These are phyloP conservation scores for Pachycephala philippinensis DNA, from an alignment of 2,113 vertebrate genomes.

Conservation along the genomic window DNA sequence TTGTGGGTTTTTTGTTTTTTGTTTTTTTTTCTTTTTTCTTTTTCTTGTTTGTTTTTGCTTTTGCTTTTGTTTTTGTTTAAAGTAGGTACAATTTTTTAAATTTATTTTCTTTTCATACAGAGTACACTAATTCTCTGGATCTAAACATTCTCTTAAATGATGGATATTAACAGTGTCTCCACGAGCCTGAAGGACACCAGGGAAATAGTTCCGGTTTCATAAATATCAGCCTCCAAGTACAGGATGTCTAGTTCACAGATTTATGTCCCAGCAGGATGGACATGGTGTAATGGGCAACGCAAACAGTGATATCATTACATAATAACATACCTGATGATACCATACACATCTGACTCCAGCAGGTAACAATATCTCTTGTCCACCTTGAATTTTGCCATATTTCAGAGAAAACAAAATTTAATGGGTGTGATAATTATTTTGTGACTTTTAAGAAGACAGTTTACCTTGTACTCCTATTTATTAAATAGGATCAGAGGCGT, in stretches of 20 bases:
- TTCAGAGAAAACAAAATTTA: background rate
- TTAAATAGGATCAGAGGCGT: background rate
- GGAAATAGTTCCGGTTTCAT: background rate
- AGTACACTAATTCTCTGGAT: background rate
- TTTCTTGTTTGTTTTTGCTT: background rate
- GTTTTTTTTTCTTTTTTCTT: too few relatives aligned
- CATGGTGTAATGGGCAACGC: background rate
- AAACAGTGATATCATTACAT: background rate
- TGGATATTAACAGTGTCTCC: background rate
- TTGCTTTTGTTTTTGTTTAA: background rate
- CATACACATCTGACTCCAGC: background rate
- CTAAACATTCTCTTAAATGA: background rate
- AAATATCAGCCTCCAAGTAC: background rate
- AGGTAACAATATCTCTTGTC: background rate
- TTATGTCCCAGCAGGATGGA: fast-evolving
- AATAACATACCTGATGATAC: background rate
- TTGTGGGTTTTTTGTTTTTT: too few relatives aligned
- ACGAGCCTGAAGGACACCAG: background rate
- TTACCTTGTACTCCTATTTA: background rate
- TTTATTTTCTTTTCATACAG: background rate
- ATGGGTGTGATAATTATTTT: background rate
- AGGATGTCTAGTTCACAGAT: background rate
- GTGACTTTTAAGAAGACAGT: background rate
- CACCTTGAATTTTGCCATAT: background rate
- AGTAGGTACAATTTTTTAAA: background rate